Conservation (phyloP, 2,888 invertebrate genomes). For the Plutella xylostella region DNA sequence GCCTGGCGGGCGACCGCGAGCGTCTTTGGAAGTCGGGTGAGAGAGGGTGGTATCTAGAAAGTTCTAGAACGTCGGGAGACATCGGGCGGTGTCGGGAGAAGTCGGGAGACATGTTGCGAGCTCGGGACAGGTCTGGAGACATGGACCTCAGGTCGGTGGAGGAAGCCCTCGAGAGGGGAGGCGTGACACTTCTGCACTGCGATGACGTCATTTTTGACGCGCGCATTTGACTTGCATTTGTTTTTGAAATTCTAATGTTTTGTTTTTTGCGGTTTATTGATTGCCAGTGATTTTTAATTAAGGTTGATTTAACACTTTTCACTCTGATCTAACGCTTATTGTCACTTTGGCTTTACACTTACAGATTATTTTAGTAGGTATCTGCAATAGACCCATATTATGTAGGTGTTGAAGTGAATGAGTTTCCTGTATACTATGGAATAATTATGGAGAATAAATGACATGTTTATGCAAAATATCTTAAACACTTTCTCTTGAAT, state of each 20-base stretch:
- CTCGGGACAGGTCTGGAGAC: slow-evolving; percentile 50
- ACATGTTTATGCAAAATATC: not conserved
- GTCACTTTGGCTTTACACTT: no score
- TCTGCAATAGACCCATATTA: no score
- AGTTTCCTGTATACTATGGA: no score
- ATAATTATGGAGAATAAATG: no score
- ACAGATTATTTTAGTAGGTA: no score
- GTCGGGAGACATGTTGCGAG: slow-evolving; percentile 49
- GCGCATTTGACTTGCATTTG: slow-evolving; percentile 45
- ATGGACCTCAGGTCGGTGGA: slow-evolving; percentile 44
- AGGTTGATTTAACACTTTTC: not conserved
- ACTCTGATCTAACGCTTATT: no score
- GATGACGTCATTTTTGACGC: slow-evolving; percentile 65
- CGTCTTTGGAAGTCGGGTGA: slow-evolving; percentile 58
- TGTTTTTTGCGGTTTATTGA: not conserved
- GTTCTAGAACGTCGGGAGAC: slow-evolving; percentile 48
- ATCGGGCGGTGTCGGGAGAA: slow-evolving; percentile 46
- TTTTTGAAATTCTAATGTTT: not conserved
- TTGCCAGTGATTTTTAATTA: not conserved
- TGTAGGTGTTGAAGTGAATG: no score
- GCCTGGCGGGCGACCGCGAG: slow-evolving; percentile 68
- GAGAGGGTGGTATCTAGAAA: slow-evolving; percentile 34
- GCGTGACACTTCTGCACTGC: slow-evolving; percentile 60
- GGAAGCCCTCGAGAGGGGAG: slow-evolving; percentile 59
- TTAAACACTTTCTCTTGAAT: not conserved